Evolutionary conservation across 2,113 vertebrate species (phyloP).

Genomic region (Pholis gunnellus): DNA sequence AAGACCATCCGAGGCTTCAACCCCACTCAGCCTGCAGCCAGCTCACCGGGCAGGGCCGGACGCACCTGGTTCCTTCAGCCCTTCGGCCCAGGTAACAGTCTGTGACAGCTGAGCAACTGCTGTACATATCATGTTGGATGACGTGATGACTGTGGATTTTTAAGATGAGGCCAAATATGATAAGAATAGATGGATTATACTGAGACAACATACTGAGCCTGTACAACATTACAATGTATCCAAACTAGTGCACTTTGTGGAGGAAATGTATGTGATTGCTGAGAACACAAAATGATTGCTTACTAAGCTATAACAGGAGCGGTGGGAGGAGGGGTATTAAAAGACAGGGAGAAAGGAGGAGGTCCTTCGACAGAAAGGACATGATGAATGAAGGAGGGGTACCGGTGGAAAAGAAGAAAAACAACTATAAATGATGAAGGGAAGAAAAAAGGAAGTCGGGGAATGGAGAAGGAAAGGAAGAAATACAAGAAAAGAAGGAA

Average conservation of each 20-base stretch:
- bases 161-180: not conserved
- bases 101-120: not conserved
- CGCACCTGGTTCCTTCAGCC: slow-evolving; percentile 98
- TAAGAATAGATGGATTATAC: not conserved
- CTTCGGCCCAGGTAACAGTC: slow-evolving; percentile 84
- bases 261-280: slow-evolving; percentile 7
- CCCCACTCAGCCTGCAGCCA: slow-evolving; percentile 89
- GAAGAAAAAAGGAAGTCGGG: not conserved
- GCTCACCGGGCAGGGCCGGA: slow-evolving; percentile 86
- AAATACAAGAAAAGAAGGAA: not conserved
- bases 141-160: not conserved
- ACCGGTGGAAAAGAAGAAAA: not conserved
- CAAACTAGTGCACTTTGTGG: not conserved
- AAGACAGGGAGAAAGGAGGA: not conserved
- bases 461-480: not conserved
- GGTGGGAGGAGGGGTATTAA: not conserved
- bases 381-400: not conserved
- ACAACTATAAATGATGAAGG: not conserved
- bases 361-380: not conserved
- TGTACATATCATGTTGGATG: not conserved
- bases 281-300: not conserved
- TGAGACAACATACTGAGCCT: not conserved
- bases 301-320: not conserved
- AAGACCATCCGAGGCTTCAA: slow-evolving; percentile 96
- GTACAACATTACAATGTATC: not conserved